Percentiles rank a stretch among this genome's conserved stretches.
phyloP scores from a whole-genome alignment of 1,140 invertebrate species.

The Acyrthosiphon pisum region DNA sequence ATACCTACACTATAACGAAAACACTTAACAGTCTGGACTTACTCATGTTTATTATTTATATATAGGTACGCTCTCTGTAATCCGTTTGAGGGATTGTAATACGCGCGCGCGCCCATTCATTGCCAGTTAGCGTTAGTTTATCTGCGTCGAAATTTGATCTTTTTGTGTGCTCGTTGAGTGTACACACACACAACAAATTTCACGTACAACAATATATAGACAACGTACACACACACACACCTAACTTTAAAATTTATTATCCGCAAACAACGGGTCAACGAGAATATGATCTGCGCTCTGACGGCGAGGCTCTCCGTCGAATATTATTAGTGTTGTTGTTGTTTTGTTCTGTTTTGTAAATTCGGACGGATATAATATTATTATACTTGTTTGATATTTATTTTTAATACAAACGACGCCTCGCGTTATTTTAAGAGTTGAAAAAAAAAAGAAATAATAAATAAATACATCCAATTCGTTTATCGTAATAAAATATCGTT shows the following conservation, averaged over 20 bases:
- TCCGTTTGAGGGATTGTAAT: background rate
- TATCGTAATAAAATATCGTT: conserved; percentile 52
- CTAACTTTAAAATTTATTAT: background rate
- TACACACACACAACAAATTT: background rate
- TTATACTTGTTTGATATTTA: too few relatives aligned
- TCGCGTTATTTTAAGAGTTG: too few relatives aligned
- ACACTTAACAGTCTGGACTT: background rate
- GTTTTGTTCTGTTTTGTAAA: background rate
- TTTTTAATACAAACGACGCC: too few relatives aligned
- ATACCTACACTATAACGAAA: background rate
- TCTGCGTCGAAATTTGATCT: conserved; percentile 43
- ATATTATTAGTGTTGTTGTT: background rate
- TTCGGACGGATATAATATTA: background rate
- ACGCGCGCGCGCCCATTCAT: background rate
- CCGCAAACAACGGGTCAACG: background rate
- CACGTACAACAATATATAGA: background rate
- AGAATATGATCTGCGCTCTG: too few relatives aligned
- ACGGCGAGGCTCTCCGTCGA: background rate
- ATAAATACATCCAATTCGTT: background rate
- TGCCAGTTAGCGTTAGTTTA: conserved; percentile 37
- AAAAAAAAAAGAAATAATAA: background rate
- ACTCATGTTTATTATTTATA: background rate
- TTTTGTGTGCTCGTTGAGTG: conserved; percentile 38
- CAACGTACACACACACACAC: background rate
- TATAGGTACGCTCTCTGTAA: background rate